phyloP scores from a whole-genome alignment of 92 coral and sea anemone species.

The Parazoanthus darwini region DNA sequence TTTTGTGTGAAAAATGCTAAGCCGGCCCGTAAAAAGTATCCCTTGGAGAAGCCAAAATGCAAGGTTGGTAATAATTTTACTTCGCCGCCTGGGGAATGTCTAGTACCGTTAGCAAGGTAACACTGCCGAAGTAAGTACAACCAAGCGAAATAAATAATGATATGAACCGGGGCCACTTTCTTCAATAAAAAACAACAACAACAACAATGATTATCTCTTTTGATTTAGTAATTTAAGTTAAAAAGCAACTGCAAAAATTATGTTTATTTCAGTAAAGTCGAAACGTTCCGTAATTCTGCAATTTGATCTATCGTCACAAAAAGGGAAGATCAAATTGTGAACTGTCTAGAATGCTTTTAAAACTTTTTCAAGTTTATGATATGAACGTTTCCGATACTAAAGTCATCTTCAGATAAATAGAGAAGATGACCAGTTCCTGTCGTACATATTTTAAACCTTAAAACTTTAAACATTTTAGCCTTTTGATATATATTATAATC shows the following conservation, averaged over 20 bases:
- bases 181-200: neutral
- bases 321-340: slow-evolving; percentile 3
- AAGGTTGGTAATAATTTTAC: neutral
- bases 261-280: slow-evolving; percentile 4
- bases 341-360: slow-evolving; percentile 7
- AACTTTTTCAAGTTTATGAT: neutral
- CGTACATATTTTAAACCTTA: neutral
- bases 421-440: slow-evolving; percentile 9
- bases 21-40: neutral
- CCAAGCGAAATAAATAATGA: slow-evolving; percentile 13
- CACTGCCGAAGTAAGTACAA: slow-evolving; percentile 6
- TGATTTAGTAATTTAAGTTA: neutral
- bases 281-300: slow-evolving; percentile 8
- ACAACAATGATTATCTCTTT: slow-evolving; percentile 1
- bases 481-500: neutral
- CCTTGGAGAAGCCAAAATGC: too few species aligned
- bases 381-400: slow-evolving; percentile 6
- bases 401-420: neutral
- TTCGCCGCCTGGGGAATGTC: slow-evolving; percentile 9
- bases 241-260: slow-evolving; percentile 13
- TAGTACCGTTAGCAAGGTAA: slow-evolving; percentile 1
- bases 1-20: neutral
- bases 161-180: slow-evolving; percentile 4
- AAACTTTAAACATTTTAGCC: neutral
- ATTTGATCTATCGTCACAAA: slow-evolving; percentile 6